Conservation (phyloP, 2,797 vertebrate species). For the Falco concolor region DNA sequence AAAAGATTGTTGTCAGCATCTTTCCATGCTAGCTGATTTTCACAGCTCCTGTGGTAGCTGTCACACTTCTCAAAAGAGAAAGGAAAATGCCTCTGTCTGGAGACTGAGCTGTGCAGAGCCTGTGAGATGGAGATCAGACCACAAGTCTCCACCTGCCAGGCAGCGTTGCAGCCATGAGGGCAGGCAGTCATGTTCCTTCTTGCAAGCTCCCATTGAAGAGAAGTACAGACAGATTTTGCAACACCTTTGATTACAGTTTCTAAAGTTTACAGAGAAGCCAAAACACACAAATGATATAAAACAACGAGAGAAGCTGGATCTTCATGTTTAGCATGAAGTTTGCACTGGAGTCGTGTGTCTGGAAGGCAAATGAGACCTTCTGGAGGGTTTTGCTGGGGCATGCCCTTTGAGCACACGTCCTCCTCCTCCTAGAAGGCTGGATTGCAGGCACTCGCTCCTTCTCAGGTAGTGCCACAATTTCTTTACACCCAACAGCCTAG, state of each 20-base stretch:
- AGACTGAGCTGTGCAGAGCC: not conserved
- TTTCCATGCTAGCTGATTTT: not conserved
- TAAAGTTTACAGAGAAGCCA: not conserved
- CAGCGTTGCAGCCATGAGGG: not conserved
- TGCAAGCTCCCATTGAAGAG: not conserved
- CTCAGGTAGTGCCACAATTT: not conserved
- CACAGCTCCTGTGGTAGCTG: not conserved
- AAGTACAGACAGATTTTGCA: not conserved
- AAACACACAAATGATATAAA: not conserved
- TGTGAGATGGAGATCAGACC: not conserved
- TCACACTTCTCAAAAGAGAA: not conserved
- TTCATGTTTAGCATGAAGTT: not conserved
- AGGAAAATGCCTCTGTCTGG: not conserved
- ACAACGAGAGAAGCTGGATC: not conserved
- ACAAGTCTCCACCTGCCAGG: conserved; percentile 14
- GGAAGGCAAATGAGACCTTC: not conserved
- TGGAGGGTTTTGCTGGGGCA: not conserved
- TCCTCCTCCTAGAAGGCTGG: not conserved
- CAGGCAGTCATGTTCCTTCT: not conserved
- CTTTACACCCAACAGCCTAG: not conserved
- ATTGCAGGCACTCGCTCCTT: not conserved
- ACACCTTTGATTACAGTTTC: not conserved
- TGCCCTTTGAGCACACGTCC: not conserved
- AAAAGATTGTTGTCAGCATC: not conserved
- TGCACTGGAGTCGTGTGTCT: fast-evolving